Percentiles rank a stretch among this genome's conserved stretches.
Conservation (phyloP, 2,888 invertebrate genomes). For the Saturnia pavonia region DNA sequence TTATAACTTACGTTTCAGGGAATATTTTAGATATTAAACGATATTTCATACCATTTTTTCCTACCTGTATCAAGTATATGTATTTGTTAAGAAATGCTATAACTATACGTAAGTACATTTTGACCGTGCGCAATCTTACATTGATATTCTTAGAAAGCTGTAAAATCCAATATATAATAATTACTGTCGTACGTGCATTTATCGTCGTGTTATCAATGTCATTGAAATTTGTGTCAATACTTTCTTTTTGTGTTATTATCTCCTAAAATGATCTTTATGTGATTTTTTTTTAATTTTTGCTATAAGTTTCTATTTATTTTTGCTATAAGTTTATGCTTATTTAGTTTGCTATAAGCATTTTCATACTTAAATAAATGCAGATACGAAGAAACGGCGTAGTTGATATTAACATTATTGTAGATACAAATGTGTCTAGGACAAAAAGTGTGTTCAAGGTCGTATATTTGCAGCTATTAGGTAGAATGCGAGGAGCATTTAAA, state of each 20-base stretch:
- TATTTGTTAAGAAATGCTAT: background rate
- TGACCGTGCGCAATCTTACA: slow-evolving; percentile 16
- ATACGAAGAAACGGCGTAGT: background rate
- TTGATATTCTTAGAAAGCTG: slow-evolving; percentile 12
- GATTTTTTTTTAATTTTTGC: background rate
- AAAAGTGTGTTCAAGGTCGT: slow-evolving; percentile 4
- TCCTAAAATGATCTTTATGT: background rate
- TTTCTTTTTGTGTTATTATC: background rate
- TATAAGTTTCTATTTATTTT: background rate
- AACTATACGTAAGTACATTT: background rate
- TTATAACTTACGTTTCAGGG: background rate
- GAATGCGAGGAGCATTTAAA: slow-evolving; percentile 4
- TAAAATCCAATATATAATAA: slow-evolving; percentile 1
- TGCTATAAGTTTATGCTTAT: background rate
- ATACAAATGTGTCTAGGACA: background rate
- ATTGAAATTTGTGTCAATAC: background rate
- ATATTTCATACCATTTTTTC: too few species aligned
- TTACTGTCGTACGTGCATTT: slow-evolving; percentile 3
- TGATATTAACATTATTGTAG: background rate
- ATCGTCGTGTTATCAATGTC: slow-evolving; percentile 8
- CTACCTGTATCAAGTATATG: too few species aligned
- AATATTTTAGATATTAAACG: background rate
- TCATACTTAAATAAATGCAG: slow-evolving; percentile 3
- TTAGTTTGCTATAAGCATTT: too few species aligned
- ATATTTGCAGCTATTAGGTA: slow-evolving; percentile 11